Evolutionary conservation across 2,113 vertebrate species (phyloP).

Genomic region (Proteles cristata): DNA sequence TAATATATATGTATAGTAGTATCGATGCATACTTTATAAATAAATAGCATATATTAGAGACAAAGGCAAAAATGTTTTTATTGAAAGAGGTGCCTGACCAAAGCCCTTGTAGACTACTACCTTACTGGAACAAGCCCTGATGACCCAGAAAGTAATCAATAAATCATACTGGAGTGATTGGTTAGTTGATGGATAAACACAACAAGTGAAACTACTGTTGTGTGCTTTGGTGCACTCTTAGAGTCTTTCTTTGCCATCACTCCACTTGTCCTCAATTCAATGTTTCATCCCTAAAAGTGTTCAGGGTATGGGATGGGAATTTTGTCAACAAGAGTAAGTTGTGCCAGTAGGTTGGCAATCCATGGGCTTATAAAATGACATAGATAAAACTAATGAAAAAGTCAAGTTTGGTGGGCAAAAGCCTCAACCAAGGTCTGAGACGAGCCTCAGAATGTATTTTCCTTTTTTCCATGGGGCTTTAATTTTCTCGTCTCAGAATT

Average conservation of each 20-base stretch:
- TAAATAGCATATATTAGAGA: not conserved
- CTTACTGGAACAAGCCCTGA: not conserved
- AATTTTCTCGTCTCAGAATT: not conserved
- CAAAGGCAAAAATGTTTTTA: not conserved
- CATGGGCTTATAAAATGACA: not conserved
- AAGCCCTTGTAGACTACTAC: not conserved
- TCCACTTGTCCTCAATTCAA: not conserved
- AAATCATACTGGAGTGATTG: not conserved
- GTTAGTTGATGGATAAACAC: not conserved
- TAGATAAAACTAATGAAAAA: not conserved
- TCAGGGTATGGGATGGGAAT: not conserved
- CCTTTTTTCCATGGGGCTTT: not conserved
- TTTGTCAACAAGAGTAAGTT: not conserved
- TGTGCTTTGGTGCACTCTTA: not conserved
- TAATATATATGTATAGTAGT: not conserved
- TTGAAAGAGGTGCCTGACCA: not conserved
- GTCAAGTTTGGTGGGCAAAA: not conserved
- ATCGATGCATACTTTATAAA: not conserved
- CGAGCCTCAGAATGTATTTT: not conserved
- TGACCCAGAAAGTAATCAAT: not conserved
- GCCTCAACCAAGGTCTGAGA: not conserved
- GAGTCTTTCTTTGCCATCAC: not conserved
- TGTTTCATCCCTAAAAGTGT: not conserved
- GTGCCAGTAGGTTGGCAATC: not conserved
- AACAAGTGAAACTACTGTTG: not conserved